Conservation (phyloP, 2,113 vertebrate genomes). For the Plotosus lineatus region DNA sequence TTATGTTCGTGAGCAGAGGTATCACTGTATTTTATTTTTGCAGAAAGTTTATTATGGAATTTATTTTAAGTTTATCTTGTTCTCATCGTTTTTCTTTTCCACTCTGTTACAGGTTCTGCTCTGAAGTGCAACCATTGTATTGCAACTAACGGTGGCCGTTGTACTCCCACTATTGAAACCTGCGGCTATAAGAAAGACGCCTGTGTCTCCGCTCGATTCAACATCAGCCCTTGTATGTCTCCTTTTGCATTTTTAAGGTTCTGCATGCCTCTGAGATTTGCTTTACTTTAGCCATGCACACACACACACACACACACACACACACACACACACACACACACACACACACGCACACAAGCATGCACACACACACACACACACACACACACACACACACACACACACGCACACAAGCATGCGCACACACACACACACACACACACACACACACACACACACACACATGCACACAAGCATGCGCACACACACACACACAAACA, state of each 20-base stretch:
- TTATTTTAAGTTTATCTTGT: too few relatives aligned
- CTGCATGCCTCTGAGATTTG: background rate
- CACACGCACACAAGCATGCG: too few relatives aligned
- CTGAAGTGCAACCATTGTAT: background rate
- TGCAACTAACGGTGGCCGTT: background rate
- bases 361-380: too few relatives aligned
- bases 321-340: background rate
- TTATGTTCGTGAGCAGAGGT: too few relatives aligned
- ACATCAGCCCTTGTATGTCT: background rate
- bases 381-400: too few relatives aligned
- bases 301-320: too few relatives aligned
- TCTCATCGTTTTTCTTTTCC: background rate
- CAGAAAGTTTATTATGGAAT: background rate
- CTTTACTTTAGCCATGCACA: too few relatives aligned
- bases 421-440: too few relatives aligned
- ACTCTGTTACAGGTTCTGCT: constrained; percentile 7
- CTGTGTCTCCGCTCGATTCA: background rate
- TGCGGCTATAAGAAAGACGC: too few relatives aligned
- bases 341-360: too few relatives aligned
- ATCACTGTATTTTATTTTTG: background rate
- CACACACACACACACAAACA: background rate
- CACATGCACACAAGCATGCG: too few relatives aligned
- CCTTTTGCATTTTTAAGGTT: background rate
- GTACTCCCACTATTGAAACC: background rate
- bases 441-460: too few relatives aligned